Conservation (phyloP, 2,888 invertebrate genomes). For the Helleia helle region DNA sequence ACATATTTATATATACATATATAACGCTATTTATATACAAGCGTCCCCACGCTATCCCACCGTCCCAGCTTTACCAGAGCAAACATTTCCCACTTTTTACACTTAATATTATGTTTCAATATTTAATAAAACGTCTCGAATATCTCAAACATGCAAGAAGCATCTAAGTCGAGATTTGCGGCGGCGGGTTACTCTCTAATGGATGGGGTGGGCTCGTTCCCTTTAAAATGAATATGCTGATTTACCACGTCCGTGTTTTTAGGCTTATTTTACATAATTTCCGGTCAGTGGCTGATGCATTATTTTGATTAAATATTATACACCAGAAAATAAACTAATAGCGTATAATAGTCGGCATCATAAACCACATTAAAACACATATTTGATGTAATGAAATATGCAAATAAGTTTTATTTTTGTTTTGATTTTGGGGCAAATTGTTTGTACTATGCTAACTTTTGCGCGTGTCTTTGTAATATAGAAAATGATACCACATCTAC, state of each 20-base stretch:
- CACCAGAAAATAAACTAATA: background rate
- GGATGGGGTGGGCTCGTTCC: conserved; percentile 49
- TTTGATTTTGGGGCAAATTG: background rate
- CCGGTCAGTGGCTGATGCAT: conserved; percentile 53
- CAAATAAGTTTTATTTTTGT: background rate
- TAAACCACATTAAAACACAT: background rate
- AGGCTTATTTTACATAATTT: conserved; percentile 64
- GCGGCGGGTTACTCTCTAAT: conserved; percentile 54
- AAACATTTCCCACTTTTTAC: background rate
- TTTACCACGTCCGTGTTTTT: conserved; percentile 56
- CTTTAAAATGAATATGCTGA: conserved; percentile 64
- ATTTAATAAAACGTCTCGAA: conserved; percentile 44
- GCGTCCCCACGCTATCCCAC: too few relatives aligned
- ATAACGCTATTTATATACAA: too few relatives aligned
- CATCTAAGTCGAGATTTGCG: conserved; percentile 47
- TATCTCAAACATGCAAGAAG: conserved; percentile 48
- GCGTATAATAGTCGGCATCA: background rate
- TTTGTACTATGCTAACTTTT: background rate
- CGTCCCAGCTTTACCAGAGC: too few relatives aligned
- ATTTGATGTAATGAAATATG: background rate
- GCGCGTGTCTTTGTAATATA: background rate
- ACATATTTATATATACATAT: too few relatives aligned
- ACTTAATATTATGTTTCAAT: conserved; percentile 43
- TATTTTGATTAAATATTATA: conserved; percentile 37
- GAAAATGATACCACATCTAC: too few relatives aligned